Base-by-base conservation (phyloP, 92 coral and sea anemone species). In the Micromussa lordhowensis region DNA sequence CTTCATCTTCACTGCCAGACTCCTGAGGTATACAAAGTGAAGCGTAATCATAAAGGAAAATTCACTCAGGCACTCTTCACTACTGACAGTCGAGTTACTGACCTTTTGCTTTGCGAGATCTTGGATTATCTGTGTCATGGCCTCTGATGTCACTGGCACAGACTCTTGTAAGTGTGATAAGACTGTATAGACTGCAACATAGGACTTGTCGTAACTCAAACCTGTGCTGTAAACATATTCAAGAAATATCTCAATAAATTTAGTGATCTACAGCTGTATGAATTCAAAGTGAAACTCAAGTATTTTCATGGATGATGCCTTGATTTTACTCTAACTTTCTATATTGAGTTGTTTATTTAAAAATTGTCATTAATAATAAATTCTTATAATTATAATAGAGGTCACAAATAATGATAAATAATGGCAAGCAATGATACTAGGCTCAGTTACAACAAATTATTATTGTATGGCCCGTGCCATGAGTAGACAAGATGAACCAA, bases 101-200 rank as follows among this genome's bases (percentile, higher is more conserved):
- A 97, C 99, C 98, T 91, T 94, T 85, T 95, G 96, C 26, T 91
- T 87, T 14, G 61, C 73, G 15, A 97, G 91, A 77, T 92, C 96
- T 54, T 96, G 91, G 38, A 95, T 86, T 28, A 97, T 91, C 87
- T 86, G 92, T 77, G 82, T 94, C 95, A 95, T 96, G 76, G 78
- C 86, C 78, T 90, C 85, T 55, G 99, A 88, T 26, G 88, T 79
- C 31, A 78, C 78, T 74, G 99, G 98, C 54, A 96, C 88, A 34
- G 91, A 83, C 63, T 89, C 89, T 38, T 92, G 93, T 38, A 97
- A 88, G 81, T 97, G 96, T 74, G 90, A 76, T 22, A 97, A 55
- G 48, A 97, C 93, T 75, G 99, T 97, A 35, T 97, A 93, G 79
- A 95, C 95, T 51, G 98, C 98, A 32, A 93, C 85, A 82, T 89